Evolutionary conservation across 2,113 vertebrate genomes (phyloP).

Genomic region (Microcebus griseorufus): DNA sequence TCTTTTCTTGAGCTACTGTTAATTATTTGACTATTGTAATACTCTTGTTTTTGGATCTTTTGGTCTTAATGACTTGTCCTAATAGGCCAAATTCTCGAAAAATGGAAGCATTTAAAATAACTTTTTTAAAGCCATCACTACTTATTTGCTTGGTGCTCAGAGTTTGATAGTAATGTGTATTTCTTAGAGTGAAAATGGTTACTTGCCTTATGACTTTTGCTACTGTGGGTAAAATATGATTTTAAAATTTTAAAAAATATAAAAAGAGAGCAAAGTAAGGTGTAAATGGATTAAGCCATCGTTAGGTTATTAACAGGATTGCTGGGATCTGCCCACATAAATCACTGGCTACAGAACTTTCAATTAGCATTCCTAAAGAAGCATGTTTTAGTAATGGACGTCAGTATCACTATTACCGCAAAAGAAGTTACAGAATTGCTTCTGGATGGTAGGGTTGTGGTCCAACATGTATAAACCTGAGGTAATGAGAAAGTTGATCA

Average conservation of each 20-base stretch:
- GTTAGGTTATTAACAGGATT: slow-evolving; percentile 33
- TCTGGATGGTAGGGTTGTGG: background rate
- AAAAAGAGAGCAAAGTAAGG: slow-evolving; percentile 27
- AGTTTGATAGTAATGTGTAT: slow-evolving; percentile 32
- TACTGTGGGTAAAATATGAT: background rate
- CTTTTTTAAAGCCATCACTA: slow-evolving; percentile 7
- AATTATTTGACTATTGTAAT: slow-evolving; percentile 49
- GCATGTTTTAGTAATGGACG: background rate
- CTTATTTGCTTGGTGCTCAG: background rate
- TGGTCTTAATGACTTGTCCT: slow-evolving; percentile 46
- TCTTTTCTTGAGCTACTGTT: slow-evolving; percentile 66
- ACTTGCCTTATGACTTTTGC: background rate
- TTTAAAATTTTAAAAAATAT: background rate
- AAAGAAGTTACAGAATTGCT: slow-evolving; percentile 12
- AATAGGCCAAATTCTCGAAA: slow-evolving; percentile 36
- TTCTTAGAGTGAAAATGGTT: slow-evolving; percentile 27
- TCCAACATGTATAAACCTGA: background rate
- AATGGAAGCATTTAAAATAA: slow-evolving; percentile 11
- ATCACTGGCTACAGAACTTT: slow-evolving; percentile 22
- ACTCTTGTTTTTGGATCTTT: slow-evolving; percentile 45
- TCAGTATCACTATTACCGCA: background rate
- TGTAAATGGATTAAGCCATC: slow-evolving; percentile 22
- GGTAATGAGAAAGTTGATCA: background rate
- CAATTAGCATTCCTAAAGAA: background rate
- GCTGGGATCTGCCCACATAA: background rate